phyloP scores from a whole-genome alignment of 2,888 invertebrate genomes.

The Amphipoea oculea region DNA sequence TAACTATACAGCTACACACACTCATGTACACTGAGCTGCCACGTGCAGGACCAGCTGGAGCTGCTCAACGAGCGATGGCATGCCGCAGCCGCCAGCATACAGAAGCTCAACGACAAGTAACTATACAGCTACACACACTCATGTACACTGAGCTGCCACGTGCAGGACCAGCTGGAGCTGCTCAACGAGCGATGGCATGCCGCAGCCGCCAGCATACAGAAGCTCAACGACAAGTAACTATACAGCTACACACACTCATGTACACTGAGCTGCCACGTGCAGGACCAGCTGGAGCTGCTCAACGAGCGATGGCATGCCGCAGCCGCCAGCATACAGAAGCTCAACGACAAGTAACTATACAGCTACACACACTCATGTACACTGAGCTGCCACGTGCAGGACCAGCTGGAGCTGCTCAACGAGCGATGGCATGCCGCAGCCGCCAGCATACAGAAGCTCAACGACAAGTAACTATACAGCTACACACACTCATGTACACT shows the following conservation, averaged over 20 bases:
- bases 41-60: constrained; percentile 24
- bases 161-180: constrained; percentile 17
- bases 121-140: neutral
- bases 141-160: neutral
- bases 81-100: no score
- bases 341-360: constrained; percentile 13
- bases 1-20: neutral
- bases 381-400: constrained; percentile 62
- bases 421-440: no score
- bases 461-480: neutral
- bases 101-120: constrained; percentile 4
- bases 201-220: no score
- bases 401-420: no score
- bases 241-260: neutral
- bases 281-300: constrained; percentile 22
- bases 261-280: constrained; percentile 1
- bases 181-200: no score
- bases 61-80: constrained; percentile 54
- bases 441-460: no score
- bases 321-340: neutral
- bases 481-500: neutral
- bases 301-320: neutral
- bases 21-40: no score
- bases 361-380: neutral
- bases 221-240: no score